Evolutionary conservation across 2,888 invertebrate species (phyloP), one percentile per base, ranked within the genome.

Genomic region (Sialis lutaria): DNA sequence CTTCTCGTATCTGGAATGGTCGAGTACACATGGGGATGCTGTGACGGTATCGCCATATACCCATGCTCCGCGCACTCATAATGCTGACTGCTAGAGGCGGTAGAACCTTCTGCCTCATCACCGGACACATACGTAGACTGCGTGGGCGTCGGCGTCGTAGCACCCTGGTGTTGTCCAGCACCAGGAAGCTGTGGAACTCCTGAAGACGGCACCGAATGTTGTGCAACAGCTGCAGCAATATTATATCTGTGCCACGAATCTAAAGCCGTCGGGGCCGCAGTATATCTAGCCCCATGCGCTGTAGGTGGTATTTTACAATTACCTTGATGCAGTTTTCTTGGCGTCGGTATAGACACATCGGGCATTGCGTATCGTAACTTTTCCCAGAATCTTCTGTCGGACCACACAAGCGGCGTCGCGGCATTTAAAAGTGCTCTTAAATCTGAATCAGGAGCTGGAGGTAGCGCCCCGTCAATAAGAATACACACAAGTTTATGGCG

Each of bases 341-440:
- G 67, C 60, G 52, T 64, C 60, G 60, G 66, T 66, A 48, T 72
- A 50, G 74, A 72, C 5, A 82, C 79, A 62, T 91, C 90, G 50
- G 85, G 81, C 69, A 87, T 75, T 49, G 82, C 75, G 60, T 73
- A 77, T 52, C 81, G 73, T 51, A 90, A 72, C 63, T 83, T 83
- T 57, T 86, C 84, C 89, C 89, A 90, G 67, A 90, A 90, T 52
- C 83, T 72, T 45, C 79, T 77, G 59, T 88, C 87, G 53, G 76
- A 79, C 77, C 81, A 83, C 49, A 79, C 74, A 55, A 80, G 72
- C 57, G 76, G 77, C 46, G 75, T 74, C 68, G 82, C 74, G 64
- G 82, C 80, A 61, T 80, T 75, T 39, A 82, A 68, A 49, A 82
- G 67, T 56, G 78, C 74, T 63, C 84, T 79, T 47, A 88, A 65